Percentiles rank a stretch among this genome's conserved stretches.
Conservation (phyloP, 2,888 invertebrate species). For the Camponotus fellah region DNA sequence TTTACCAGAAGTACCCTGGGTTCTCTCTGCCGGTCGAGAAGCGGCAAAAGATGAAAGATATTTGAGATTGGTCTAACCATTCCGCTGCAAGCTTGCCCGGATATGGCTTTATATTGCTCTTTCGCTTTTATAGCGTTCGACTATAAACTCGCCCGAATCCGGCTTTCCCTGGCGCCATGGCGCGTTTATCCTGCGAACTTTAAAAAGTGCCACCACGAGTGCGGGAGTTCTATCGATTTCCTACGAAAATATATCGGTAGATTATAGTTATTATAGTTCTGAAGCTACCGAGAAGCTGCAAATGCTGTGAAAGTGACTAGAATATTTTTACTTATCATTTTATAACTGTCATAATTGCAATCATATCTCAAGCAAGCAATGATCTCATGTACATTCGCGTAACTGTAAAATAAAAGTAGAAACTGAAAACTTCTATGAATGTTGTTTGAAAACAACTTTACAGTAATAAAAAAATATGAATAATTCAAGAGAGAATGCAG, state of each 20-base stretch:
- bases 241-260: conserved; percentile 22
- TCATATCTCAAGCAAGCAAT: neutral
- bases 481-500: conserved; percentile 6
- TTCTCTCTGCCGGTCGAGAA: conserved; percentile 32
- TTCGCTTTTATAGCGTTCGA: conserved; percentile 75
- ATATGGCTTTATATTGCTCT: conserved; percentile 76
- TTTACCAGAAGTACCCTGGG: conserved; percentile 52
- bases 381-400: conserved; percentile 5
- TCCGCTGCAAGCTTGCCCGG: conserved; percentile 67
- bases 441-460: neutral
- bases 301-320: neutral
- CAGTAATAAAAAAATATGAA: neutral
- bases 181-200: conserved; percentile 39
- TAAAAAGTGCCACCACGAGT: conserved; percentile 29
- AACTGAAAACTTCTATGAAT: neutral
- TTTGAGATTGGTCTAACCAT: conserved; percentile 72
- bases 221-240: conserved; percentile 15
- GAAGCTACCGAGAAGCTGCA: conserved; percentile 23
- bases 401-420: conserved; percentile 6
- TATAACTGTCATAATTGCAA: neutral
- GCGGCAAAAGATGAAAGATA: conserved; percentile 81
- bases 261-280: neutral
- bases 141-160: conserved; percentile 71
- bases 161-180: conserved; percentile 52
- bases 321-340: conserved; percentile 38